Evolutionary conservation across 2,797 vertebrate species (phyloP), one percentile per base, ranked within the genome.

Genomic region (Sebastiscus albofasciatus): DNA sequence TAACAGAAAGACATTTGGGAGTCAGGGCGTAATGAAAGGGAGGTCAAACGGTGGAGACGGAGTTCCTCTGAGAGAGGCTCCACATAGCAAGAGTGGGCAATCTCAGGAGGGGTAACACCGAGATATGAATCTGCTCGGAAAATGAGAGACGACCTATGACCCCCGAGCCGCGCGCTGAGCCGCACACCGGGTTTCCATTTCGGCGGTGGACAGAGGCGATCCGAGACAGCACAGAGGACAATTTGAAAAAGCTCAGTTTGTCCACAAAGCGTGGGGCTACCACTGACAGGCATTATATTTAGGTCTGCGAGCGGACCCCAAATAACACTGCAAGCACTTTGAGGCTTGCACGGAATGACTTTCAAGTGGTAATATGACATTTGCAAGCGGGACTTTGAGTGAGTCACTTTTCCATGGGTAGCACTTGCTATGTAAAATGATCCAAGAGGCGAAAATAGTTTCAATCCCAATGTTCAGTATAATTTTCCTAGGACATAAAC

Each of bases 91-190:
- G 73, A 79, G 62, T 69, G 46, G 29, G 73, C 8, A 77, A 70
- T 87, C 90, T 80, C 88, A 39, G 52, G 80, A 73, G 85, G 60
- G 76, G 6, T 7, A 74, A 67, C 42, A 9, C 42, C 7, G 36
- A 58, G 72, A 89, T 87, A 85, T 75, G 81, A 77, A 84, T 89
- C 68, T 58, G 84, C 84, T 85, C 54, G 34, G 77, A 86, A 88
- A 90, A 92, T 84, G 85, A 92, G 78, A 75, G 77, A n/a, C 18
- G 46, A 91, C 86, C 85, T 77, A 4, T 88, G 89, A 89, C 87
- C 87, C 87, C 87, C 3, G 0, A 67, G 62, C 61, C 4, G 6
- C 34, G 54, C 55, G 69, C 31, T 27, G 20, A 36, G 65, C 72
- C 26, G 61, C 73, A 67, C 77, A 64, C 62, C 27, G 10, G 26